Percentiles rank a stretch among this genome's conserved stretches.
These are phyloP conservation scores for Ecdyonurus torrentis DNA, from an alignment of 2,888 invertebrate species.

Conservation along the genomic window DNA sequence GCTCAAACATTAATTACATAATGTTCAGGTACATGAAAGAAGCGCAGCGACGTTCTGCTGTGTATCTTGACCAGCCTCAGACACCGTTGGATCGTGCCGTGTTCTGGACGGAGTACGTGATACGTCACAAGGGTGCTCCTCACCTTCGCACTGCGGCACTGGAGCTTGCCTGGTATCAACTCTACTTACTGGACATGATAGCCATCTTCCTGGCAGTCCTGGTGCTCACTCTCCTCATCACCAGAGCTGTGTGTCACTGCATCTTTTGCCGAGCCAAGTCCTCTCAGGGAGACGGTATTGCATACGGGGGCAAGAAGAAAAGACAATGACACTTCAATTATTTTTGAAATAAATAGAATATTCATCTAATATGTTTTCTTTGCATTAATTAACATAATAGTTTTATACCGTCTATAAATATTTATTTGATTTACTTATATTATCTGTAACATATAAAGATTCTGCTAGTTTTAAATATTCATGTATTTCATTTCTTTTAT, in stretches of 20 bases:
- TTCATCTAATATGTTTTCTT: too few species aligned
- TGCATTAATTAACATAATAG: too few species aligned
- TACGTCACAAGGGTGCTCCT: conserved; percentile 36
- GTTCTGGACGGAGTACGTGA: conserved; percentile 46
- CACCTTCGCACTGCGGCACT: conserved; percentile 34
- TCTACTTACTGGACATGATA: conserved; percentile 25
- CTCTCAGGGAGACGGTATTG: not conserved
- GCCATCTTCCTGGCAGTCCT: not conserved
- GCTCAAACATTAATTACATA: not conserved
- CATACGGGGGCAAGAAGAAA: not conserved
- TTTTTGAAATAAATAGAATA: too few species aligned
- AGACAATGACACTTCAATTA: not conserved
- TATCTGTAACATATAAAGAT: too few species aligned
- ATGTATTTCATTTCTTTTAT: too few species aligned
- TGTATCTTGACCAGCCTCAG: conserved; percentile 38
- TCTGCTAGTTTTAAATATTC: too few species aligned
- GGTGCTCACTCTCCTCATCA: not conserved
- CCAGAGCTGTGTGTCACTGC: not conserved
- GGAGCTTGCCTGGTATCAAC: conserved; percentile 31
- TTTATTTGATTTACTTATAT: too few species aligned
- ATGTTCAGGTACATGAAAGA: not conserved
- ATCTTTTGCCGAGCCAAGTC: not conserved
- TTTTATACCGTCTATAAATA: too few species aligned
- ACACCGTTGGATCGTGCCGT: conserved; percentile 39
- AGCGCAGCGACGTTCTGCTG: conserved; percentile 20